Base-by-base conservation (phyloP, 2,113 vertebrate species). In the Gymnogyps californianus region DNA sequence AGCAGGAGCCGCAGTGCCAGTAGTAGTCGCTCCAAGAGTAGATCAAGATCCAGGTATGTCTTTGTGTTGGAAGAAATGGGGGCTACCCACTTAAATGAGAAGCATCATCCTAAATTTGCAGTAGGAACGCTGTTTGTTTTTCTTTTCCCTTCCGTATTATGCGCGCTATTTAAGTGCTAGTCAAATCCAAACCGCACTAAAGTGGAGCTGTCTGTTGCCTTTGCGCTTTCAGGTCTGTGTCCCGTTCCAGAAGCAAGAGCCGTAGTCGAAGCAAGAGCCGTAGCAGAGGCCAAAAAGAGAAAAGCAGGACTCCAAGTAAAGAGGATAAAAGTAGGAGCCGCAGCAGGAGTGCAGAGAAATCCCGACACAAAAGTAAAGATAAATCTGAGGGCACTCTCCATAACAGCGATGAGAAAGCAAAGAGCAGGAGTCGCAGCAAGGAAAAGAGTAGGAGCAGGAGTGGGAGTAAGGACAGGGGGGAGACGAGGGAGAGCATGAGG, bases 1-100 rank as follows among this genome's bases (percentile, higher is more conserved):
- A 99, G 99, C 97, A 98, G 99, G 96, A 99, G 99, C 97, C 99
- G 97, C 90, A 99, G 99, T 51, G 98, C 98, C 76, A 99, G 99
- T 95, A 99, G 99, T 80, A 99, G 98, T 75, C 99, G 98, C 80
- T 99, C 98, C 61, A 98, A 98, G 97, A 98, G 98, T 13, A 96
- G 98, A 54, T 98, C 98, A 51, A 98, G 98, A 93, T 99, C 99
- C 97, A 99, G 99, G 99, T 99, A 95, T 8, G 96, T 98, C n/a
- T 65, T 44, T 85, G 47, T 40, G 2, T 42, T 47, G 87, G 89
- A 18, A 83, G 75, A 80, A 36, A 9, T 4, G 19, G 52, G 59
- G 52, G 19, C 11, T 65, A 11, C 55, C 8, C 20, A 4, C 69
- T 82, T 25, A 19, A 31, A 21, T 26, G 34, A 81, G 86, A 92